Conservation (phyloP, 2,113 vertebrate species). For the Spilogale gracilis region DNA sequence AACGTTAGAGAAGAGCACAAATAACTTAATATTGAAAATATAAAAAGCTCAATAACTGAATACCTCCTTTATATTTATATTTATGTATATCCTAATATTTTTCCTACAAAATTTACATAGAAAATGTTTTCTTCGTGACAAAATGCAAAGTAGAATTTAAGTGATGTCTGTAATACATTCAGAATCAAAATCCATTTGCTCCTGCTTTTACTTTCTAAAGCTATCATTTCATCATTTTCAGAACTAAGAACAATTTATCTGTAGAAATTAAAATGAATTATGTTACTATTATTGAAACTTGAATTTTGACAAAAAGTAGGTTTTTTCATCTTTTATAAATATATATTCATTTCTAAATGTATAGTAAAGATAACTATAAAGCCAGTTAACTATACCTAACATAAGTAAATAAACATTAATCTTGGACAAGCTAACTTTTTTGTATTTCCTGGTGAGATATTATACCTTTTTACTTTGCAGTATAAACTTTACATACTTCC, state of each 20-base stretch:
- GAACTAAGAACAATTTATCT: background rate
- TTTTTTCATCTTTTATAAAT: slow-evolving; percentile 17
- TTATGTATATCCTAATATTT: slow-evolving; percentile 25
- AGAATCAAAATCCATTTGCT: slow-evolving; percentile 35
- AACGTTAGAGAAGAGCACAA: slow-evolving; percentile 1
- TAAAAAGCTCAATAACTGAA: background rate
- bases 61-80: background rate
- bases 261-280: slow-evolving; percentile 35
- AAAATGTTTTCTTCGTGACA: background rate
- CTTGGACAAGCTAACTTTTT: slow-evolving; percentile 70
- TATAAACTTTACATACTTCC: slow-evolving; percentile 69
- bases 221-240: slow-evolving; percentile 18
- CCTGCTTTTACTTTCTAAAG: slow-evolving; percentile 43
- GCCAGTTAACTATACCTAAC: slow-evolving; percentile 54
- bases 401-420: slow-evolving; percentile 81
- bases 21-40: background rate
- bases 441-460: slow-evolving; percentile 72
- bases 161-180: background rate
- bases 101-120: background rate
- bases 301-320: background rate
- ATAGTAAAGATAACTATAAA: slow-evolving; percentile 74
- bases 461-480: slow-evolving; percentile 52
- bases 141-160: slow-evolving; percentile 8
- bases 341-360: slow-evolving; percentile 72
- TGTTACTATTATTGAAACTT: background rate